Conservation (phyloP, 2,113 vertebrate species). For the Centropus bengalensis region DNA sequence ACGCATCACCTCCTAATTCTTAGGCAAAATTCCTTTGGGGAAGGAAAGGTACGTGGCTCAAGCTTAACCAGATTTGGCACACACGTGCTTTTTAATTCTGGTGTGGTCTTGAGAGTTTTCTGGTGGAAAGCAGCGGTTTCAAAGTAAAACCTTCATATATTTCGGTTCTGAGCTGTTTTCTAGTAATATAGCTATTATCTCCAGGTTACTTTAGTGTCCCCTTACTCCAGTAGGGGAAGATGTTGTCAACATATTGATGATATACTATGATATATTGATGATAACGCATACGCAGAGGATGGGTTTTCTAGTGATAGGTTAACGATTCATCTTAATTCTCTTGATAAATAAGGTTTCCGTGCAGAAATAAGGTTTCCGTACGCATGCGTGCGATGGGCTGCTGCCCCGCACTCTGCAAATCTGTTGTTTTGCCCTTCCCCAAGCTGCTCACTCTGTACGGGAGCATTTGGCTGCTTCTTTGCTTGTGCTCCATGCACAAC, state of each 20-base stretch:
- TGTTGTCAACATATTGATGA: not conserved
- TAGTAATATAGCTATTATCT: not conserved
- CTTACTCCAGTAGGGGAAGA: not conserved
- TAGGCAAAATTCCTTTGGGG: constrained; percentile 12
- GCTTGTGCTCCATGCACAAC: not conserved
- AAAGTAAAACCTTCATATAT: not conserved
- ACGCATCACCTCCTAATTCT: not conserved
- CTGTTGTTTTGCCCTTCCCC: not conserved
- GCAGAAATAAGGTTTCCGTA: not conserved
- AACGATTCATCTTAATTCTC: not conserved
- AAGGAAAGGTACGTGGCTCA: not conserved
- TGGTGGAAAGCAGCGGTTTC: not conserved
- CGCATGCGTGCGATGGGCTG: no score
- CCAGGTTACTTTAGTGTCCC: not conserved
- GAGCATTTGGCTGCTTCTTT: not conserved
- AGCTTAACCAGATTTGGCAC: not conserved
- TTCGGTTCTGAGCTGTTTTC: not conserved
- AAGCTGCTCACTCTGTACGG: not conserved
- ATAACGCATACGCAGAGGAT: not conserved
- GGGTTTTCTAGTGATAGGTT: not conserved
- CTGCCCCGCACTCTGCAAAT: not conserved
- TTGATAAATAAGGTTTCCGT: not conserved
- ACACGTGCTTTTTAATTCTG: not conserved
- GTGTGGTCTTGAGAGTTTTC: not conserved
- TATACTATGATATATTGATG: not conserved